These are phyloP conservation scores for Pagetopsis macropterus DNA, from an alignment of 2,797 vertebrate species.

Conservation along the genomic window DNA sequence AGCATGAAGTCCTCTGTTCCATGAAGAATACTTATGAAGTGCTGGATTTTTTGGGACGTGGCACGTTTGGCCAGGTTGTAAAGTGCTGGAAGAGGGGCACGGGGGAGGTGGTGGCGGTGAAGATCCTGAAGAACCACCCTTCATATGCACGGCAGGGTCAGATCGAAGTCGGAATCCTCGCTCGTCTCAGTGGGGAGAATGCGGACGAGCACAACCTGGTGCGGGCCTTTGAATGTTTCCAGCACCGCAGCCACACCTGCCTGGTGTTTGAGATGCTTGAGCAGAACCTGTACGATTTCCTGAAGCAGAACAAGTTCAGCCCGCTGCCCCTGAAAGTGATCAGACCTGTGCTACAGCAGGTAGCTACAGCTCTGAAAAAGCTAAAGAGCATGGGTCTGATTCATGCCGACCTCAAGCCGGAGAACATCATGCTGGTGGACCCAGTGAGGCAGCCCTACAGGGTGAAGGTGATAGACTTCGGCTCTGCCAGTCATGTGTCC, in stretches of 20 bases:
- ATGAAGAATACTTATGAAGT: slow-evolving; percentile 99
- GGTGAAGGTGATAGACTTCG: slow-evolving; percentile 99
- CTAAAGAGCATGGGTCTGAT: slow-evolving; percentile 98
- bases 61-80: slow-evolving; percentile 99
- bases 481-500: slow-evolving; percentile 98
- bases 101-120: slow-evolving; percentile 95
- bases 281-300: slow-evolving; percentile 98
- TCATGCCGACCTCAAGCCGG: slow-evolving; percentile 98
- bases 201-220: slow-evolving; percentile 98
- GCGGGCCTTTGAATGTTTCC: slow-evolving; percentile 97
- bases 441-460: slow-evolving; percentile 95
- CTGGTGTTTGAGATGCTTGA: slow-evolving; percentile 99
- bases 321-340: slow-evolving; percentile 98
- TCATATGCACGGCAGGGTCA: slow-evolving; percentile 98
- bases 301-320: slow-evolving; percentile 99
- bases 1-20: slow-evolving; percentile 97
- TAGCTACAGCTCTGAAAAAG: slow-evolving; percentile 97
- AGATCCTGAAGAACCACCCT: slow-evolving; percentile 99
- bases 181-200: slow-evolving; percentile 95
- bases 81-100: slow-evolving; percentile 99
- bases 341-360: slow-evolving; percentile 97
- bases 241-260: slow-evolving; percentile 97
- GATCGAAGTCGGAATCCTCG: slow-evolving; percentile 98
- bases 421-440: slow-evolving; percentile 99
- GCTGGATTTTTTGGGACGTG: slow-evolving; percentile 97